Evolutionary conservation across 2,888 invertebrate species (phyloP).

Genomic region (Tipula vernalis): DNA sequence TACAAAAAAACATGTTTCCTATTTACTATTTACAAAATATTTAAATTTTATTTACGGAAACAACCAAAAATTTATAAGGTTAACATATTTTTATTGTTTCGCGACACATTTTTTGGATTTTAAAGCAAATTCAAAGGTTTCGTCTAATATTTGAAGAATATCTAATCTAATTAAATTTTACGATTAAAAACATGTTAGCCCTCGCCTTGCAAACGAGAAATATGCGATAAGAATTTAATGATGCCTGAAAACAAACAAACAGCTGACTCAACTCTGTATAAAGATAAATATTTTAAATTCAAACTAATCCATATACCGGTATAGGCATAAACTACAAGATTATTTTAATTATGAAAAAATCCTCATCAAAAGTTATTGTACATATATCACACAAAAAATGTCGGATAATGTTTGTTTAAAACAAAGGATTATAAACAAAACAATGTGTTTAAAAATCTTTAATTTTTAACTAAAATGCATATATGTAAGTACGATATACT

Average conservation of each 20-base stretch:
- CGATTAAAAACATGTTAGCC: background rate
- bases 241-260: background rate
- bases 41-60: too few species aligned
- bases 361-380: background rate
- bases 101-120: too few species aligned
- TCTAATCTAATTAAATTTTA: too few species aligned
- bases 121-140: too few species aligned
- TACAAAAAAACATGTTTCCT: too few species aligned
- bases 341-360: background rate
- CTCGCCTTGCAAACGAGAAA: background rate
- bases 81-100: too few species aligned
- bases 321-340: background rate
- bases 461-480: background rate
- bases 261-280: background rate
- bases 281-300: background rate
- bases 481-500: background rate
- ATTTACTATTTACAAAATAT: too few species aligned
- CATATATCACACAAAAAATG: background rate
- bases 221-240: background rate
- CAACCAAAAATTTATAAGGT: too few species aligned
- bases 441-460: background rate
- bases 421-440: background rate
- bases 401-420: background rate
- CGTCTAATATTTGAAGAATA: too few species aligned
- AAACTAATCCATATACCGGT: background rate